A percentile compares a stretch with the other conserved stretches of the same genome.
phyloP scores from a whole-genome alignment of 1,140 invertebrate genomes.

The Ylistrum balloti region DNA sequence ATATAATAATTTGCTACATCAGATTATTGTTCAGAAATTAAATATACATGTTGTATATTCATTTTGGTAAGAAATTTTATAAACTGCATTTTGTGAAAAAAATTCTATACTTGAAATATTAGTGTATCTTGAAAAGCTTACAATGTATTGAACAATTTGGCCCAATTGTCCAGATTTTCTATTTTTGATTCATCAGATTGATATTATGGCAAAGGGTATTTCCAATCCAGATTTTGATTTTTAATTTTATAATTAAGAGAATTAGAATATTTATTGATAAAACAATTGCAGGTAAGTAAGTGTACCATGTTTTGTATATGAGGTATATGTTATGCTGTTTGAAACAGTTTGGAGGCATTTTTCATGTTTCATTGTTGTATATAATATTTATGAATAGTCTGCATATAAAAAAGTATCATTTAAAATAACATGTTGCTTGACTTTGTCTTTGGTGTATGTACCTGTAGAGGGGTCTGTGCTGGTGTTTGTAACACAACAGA shows the following conservation, averaged over 20 bases:
- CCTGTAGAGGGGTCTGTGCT: too few relatives aligned
- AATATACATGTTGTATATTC: neutral
- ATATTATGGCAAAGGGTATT: neutral
- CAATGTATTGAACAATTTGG: neutral
- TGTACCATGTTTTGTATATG: slow-evolving; percentile 24
- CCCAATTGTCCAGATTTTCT: neutral
- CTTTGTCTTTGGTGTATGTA: neutral
- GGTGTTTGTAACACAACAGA: too few relatives aligned
- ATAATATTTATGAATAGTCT: slow-evolving; percentile 30
- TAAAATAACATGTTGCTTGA: slow-evolving; percentile 4
- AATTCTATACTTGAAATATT: neutral
- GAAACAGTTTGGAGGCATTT: slow-evolving; percentile 17
- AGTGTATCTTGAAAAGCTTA: neutral
- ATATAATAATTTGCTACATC: neutral
- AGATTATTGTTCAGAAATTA: neutral
- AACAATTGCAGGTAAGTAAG: neutral
- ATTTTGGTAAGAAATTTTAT: too few relatives aligned
- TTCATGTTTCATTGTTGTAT: slow-evolving; percentile 33
- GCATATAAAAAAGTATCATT: slow-evolving; percentile 36
- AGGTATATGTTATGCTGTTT: slow-evolving; percentile 26
- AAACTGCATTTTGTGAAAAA: neutral
- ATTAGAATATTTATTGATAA: neutral
- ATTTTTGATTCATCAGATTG: neutral
- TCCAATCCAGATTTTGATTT: neutral
- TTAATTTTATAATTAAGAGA: neutral